Evolutionary conservation across 2,113 vertebrate genomes (phyloP).

Genomic region (Spea multiplicata): DNA sequence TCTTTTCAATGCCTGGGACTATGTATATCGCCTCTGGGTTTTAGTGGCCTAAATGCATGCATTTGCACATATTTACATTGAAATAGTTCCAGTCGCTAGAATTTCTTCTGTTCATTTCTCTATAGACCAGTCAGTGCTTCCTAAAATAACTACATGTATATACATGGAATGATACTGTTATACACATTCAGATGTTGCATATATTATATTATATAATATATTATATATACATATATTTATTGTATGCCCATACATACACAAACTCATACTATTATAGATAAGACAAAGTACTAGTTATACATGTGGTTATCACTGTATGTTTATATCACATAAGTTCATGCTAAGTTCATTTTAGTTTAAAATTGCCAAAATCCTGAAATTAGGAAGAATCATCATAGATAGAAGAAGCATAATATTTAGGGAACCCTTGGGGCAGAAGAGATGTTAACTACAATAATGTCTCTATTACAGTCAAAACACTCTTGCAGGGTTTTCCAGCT

Average conservation of each 20-base stretch:
- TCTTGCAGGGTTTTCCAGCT: no score
- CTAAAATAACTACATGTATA: no score
- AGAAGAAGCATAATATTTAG: neutral
- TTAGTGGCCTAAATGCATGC: constrained; percentile 39
- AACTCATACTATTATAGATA: no score
- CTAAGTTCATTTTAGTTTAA: neutral
- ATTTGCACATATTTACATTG: constrained; percentile 43
- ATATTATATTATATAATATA: no score
- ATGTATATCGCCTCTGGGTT: constrained; percentile 36
- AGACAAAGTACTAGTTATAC: neutral
- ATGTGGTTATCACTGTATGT: neutral
- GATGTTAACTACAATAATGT: neutral
- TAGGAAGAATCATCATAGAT: neutral
- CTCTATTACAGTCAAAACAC: neutral
- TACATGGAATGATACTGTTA: no score
- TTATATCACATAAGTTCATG: neutral
- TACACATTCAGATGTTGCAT: no score
- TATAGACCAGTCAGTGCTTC: no score
- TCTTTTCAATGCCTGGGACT: constrained; percentile 12
- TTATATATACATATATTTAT: no score
- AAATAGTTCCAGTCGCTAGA: constrained; percentile 17
- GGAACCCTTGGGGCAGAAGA: neutral
- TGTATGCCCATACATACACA: no score
- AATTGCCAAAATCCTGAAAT: neutral
- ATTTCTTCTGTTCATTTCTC: neutral